Conservation (phyloP, 2,113 vertebrate genomes). For the Indicator indicator region DNA sequence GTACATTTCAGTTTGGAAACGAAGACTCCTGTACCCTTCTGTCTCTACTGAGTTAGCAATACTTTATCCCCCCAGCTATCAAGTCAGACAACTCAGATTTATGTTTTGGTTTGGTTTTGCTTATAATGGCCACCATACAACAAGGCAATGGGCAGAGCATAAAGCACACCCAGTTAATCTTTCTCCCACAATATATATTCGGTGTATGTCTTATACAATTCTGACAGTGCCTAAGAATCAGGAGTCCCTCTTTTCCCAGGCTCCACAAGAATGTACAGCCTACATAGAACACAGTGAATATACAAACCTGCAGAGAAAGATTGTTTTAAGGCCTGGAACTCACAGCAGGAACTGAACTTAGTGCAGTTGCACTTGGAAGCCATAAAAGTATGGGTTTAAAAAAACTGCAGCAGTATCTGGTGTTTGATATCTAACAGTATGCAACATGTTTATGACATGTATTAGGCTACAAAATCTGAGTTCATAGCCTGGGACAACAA, state of each 20-base stretch:
- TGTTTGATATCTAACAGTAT: conserved; percentile 66
- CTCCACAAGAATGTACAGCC: background rate
- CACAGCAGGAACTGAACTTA: conserved; percentile 62
- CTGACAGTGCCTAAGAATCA: conserved; percentile 1
- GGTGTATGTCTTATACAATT: background rate
- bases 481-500: conserved; percentile 65
- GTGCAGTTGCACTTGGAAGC: conserved; percentile 65
- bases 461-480: conserved; percentile 58
- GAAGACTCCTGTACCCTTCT: background rate
- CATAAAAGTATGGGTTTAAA: conserved; percentile 69
- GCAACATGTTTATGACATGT: conserved; percentile 67
- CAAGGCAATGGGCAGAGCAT: background rate
- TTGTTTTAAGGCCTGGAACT: conserved; percentile 47
- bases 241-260: conserved; percentile 41
- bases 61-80: conserved; percentile 18
- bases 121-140: background rate
- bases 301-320: conserved; percentile 54
- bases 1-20: background rate
- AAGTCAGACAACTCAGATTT: conserved; percentile 17
- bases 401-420: conserved; percentile 65
- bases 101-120: conserved; percentile 1
- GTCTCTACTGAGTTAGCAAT: background rate
- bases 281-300: conserved; percentile 10
- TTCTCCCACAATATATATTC: conserved; percentile 2
- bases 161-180: conserved; percentile 19